Evolutionary conservation across 2,888 invertebrate species (phyloP).

Genomic region (Eupithecia subumbrata): DNA sequence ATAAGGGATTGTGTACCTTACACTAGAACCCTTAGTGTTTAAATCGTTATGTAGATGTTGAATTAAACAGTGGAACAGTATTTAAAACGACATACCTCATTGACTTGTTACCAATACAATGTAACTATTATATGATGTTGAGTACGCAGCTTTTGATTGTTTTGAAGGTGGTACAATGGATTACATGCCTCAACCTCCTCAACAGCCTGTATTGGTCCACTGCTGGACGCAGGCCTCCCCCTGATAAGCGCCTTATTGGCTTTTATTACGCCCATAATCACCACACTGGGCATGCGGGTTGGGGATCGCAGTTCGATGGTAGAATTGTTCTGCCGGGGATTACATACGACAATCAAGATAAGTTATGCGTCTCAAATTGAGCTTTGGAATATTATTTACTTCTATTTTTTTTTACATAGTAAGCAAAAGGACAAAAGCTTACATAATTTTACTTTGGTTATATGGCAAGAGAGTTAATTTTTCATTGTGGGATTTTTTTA

Average conservation of each 20-base stretch:
- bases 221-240: too few relatives aligned
- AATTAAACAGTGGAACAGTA: conserved; percentile 62
- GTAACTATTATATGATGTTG: conserved; percentile 9
- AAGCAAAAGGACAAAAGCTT: neutral
- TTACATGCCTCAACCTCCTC: too few relatives aligned
- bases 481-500: neutral
- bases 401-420: neutral
- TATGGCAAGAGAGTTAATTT: neutral
- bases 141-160: conserved; percentile 5
- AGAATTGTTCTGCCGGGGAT: too few relatives aligned
- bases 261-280: too few relatives aligned
- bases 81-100: conserved; percentile 63
- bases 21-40: conserved; percentile 35
- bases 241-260: too few relatives aligned
- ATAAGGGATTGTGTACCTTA: conserved; percentile 40
- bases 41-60: conserved; percentile 43
- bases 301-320: too few relatives aligned
- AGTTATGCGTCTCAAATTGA: neutral
- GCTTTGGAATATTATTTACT: neutral
- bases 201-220: too few relatives aligned
- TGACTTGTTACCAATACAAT: conserved; percentile 63
- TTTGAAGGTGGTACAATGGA: neutral
- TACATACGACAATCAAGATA: neutral
- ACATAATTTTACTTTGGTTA: neutral
- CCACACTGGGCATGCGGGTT: too few relatives aligned